Evolutionary conservation across 92 coral and sea anemone species (phyloP).

Genomic region (Anthopleura xanthogrammica): DNA sequence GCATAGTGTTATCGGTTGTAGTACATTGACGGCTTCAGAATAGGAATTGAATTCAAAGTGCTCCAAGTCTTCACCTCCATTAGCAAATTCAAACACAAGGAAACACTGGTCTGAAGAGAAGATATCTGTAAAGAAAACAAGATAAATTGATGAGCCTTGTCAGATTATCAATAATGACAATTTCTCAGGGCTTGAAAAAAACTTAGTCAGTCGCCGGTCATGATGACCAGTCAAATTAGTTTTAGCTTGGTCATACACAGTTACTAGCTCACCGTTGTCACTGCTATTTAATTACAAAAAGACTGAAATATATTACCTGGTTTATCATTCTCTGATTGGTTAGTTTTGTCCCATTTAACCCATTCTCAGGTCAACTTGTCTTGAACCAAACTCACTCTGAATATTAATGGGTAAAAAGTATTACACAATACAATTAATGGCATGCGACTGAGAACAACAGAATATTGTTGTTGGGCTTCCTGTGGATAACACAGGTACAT

Average conservation of each 20-base stretch:
- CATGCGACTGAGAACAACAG: neutral
- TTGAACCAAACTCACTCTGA: slow-evolving; percentile 81
- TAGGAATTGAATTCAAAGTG: slow-evolving; percentile 62
- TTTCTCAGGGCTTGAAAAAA: too few species aligned
- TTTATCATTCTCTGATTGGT: slow-evolving; percentile 84
- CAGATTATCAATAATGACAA: too few species aligned
- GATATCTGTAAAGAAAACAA: slow-evolving; percentile 41
- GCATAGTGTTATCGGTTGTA: slow-evolving; percentile 73
- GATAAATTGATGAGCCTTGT: neutral
- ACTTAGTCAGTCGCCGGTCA: too few species aligned
- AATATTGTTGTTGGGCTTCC: neutral
- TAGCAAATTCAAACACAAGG: slow-evolving; percentile 83
- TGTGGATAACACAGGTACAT: neutral
- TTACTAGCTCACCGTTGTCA: too few species aligned
- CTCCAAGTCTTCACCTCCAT: slow-evolving; percentile 91
- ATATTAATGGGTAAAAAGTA: too few species aligned
- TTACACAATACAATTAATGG: too few species aligned
- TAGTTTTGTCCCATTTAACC: slow-evolving; percentile 76
- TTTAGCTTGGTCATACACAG: too few species aligned
- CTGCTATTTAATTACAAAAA: too few species aligned
- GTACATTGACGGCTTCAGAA: slow-evolving; percentile 82
- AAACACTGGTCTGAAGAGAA: slow-evolving; percentile 82
- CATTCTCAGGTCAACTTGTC: slow-evolving; percentile 78
- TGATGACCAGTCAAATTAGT: too few species aligned
- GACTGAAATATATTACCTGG: slow-evolving; percentile 60